phyloP scores from a whole-genome alignment of 2,113 vertebrate species.

The Leuciscus idus region DNA sequence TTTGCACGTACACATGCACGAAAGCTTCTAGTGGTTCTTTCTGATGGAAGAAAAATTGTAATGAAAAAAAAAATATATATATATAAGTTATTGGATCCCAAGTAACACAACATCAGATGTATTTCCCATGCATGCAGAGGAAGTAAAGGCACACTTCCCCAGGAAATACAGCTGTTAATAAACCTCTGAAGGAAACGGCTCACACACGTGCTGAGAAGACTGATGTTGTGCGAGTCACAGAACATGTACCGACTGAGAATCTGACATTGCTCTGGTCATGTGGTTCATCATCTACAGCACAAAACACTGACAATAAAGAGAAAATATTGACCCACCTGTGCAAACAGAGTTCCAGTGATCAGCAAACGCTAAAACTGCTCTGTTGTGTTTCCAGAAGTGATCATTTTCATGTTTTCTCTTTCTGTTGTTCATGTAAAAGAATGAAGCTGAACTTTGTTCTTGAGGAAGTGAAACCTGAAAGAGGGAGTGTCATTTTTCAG shows the following conservation, averaged over 20 bases:
- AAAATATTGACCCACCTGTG: background rate
- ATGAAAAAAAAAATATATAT: too few relatives aligned
- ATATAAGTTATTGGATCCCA: too few relatives aligned
- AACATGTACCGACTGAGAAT: background rate
- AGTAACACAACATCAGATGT: background rate
- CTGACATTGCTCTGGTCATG: background rate
- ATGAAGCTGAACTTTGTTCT: background rate
- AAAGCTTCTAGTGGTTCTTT: background rate
- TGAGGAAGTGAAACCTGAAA: conserved; percentile 52
- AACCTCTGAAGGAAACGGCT: background rate
- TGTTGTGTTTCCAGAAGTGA: background rate
- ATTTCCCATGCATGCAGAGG: background rate
- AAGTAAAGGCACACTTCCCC: background rate
- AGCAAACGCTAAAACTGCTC: background rate
- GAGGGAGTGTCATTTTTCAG: conserved; percentile 15
- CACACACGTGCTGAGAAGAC: background rate
- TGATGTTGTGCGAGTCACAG: background rate
- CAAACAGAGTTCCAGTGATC: background rate
- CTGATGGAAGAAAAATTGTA: background rate
- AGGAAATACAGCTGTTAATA: background rate
- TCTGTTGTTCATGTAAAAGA: background rate
- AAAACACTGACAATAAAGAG: background rate
- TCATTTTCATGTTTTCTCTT: background rate
- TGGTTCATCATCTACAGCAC: background rate
- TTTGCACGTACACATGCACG: background rate